Evolutionary conservation across 2,797 vertebrate genomes (phyloP).

Genomic region (Sebastes trivittatus): DNA sequence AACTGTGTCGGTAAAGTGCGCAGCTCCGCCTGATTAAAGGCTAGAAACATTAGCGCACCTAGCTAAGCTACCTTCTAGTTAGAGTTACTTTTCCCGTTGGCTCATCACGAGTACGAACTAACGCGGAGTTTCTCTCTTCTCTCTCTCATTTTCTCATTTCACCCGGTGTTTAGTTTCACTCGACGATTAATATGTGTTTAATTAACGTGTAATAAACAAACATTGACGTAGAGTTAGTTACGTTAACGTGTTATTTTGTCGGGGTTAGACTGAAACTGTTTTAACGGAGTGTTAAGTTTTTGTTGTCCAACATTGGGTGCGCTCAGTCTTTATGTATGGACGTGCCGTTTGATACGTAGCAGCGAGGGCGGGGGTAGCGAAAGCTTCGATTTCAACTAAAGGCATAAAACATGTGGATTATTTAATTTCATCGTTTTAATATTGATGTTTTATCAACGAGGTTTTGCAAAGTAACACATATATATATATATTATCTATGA

Average conservation of each 20-base stretch:
- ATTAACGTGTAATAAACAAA: rapidly evolving
- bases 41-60: slow-evolving; percentile 74
- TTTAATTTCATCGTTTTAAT: no score
- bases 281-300: slow-evolving; percentile 24
- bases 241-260: rapidly evolving
- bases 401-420: no score
- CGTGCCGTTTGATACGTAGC: neutral
- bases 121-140: slow-evolving; percentile 54
- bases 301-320: slow-evolving; percentile 45
- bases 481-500: no score
- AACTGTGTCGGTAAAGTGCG: slow-evolving; percentile 30
- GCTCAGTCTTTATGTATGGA: neutral
- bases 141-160: no score
- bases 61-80: slow-evolving; percentile 3
- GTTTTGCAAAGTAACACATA: no score
- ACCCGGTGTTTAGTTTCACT: rapidly evolving
- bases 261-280: neutral
- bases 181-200: rapidly evolving
- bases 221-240: rapidly evolving
- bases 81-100: slow-evolving; percentile 40
- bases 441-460: no score
- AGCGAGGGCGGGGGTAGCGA: neutral
- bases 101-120: slow-evolving; percentile 15
- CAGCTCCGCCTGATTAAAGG: slow-evolving; percentile 49
- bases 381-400: rapidly evolving